Evolutionary conservation across 2,888 invertebrate species (phyloP).

Genomic region (Thereva nobilitata): DNA sequence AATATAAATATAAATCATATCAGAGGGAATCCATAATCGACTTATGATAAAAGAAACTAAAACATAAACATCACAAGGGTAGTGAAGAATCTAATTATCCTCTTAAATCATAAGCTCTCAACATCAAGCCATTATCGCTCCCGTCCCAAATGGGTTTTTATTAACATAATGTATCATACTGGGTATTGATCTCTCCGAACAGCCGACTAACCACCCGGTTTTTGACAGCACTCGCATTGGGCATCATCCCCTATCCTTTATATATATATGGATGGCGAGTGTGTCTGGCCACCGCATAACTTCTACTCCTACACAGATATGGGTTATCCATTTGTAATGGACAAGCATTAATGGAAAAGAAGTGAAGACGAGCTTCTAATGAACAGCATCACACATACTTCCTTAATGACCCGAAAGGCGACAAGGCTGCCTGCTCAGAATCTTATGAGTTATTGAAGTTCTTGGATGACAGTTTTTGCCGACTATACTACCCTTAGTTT

Average conservation of each 20-base stretch:
- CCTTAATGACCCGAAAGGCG: conserved; percentile 31
- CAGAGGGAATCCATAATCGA: conserved; percentile 37
- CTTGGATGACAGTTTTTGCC: conserved; percentile 11
- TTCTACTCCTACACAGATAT: not conserved
- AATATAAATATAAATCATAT: conserved; percentile 32
- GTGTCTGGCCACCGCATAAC: not conserved
- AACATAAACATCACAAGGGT: conserved; percentile 13
- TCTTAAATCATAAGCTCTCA: conserved; percentile 35
- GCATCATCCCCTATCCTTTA: not conserved
- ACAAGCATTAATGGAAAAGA: conserved; percentile 19
- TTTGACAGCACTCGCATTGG: no score
- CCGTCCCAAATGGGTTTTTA: conserved; percentile 37
- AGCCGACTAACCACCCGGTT: conserved; percentile 9
- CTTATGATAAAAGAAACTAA: conserved; percentile 36
- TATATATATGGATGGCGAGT: not conserved
- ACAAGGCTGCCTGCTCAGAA: conserved; percentile 14
- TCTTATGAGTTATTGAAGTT: conserved; percentile 25
- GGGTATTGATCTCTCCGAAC: conserved; percentile 26
- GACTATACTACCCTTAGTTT: not conserved
- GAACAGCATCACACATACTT: conserved; percentile 15
- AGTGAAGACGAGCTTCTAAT: conserved; percentile 22
- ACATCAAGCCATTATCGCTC: conserved; percentile 36
- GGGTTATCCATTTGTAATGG: conserved; percentile 20
- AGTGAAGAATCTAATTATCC: conserved; percentile 37
- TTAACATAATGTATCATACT: conserved; percentile 41